A percentile compares a stretch with the other conserved stretches of the same genome.
Conservation (phyloP, 2,113 vertebrate genomes). For the Otus sunia region DNA sequence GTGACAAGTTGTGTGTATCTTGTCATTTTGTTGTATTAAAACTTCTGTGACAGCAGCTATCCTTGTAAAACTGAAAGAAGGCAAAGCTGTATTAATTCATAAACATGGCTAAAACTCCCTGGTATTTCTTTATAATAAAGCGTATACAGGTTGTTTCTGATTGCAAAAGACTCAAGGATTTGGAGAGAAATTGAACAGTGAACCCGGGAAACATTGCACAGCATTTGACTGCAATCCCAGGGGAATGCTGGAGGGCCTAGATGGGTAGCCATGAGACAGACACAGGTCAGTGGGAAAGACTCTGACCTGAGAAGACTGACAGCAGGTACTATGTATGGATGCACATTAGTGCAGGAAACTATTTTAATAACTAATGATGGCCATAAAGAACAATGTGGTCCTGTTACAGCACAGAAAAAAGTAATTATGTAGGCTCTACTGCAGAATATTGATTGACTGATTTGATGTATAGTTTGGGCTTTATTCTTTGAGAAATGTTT, state of each 20-base stretch:
- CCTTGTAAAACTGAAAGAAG: constrained; percentile 17
- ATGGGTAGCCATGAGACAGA: not conserved
- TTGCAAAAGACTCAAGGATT: constrained; percentile 24
- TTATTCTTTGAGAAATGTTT: not conserved
- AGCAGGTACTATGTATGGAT: constrained; percentile 25
- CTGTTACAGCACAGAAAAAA: not conserved
- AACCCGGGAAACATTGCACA: not conserved
- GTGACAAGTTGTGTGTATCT: not conserved
- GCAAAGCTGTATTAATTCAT: not conserved
- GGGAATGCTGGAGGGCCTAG: not conserved
- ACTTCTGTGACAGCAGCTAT: constrained; percentile 19
- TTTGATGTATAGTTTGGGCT: not conserved
- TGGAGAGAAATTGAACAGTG: not conserved
- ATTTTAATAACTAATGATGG: constrained; percentile 56
- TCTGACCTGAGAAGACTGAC: not conserved
- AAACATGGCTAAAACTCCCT: constrained; percentile 26
- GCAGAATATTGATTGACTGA: not conserved
- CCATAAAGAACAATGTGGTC: not conserved
- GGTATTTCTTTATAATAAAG: constrained; percentile 31
- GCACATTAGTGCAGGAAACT: constrained; percentile 13
- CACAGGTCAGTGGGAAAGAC: not conserved
- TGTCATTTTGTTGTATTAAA: not conserved
- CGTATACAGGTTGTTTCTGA: constrained; percentile 3
- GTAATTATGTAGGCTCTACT: constrained; percentile 9
- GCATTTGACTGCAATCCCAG: not conserved